Conservation (phyloP, 2,797 vertebrate genomes). For the Leuciscus waleckii region DNA sequence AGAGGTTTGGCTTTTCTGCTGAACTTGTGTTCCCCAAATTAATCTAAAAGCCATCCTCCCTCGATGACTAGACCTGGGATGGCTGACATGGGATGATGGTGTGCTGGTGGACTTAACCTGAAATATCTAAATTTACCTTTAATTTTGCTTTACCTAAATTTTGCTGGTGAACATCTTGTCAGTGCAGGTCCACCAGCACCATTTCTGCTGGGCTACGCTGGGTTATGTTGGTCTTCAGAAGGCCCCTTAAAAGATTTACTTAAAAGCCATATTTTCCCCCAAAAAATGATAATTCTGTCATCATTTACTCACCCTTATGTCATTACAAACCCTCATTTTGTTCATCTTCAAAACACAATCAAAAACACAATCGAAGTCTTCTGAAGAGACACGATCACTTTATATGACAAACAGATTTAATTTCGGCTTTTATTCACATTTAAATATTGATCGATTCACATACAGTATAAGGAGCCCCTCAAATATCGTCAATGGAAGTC, state of each 20-base stretch:
- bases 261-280: background rate
- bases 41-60: background rate
- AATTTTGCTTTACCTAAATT: no score
- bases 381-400: background rate
- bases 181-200: background rate
- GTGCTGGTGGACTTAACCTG: no score
- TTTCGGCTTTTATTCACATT: background rate
- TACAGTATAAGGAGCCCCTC: background rate
- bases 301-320: background rate
- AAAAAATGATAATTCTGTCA: background rate
- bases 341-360: no score
- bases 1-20: conserved; percentile 38
- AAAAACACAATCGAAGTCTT: background rate
- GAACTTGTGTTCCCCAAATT: conserved; percentile 40
- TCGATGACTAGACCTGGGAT: background rate
- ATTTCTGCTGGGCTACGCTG: background rate
- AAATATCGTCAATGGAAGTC: background rate
- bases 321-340: background rate
- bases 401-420: background rate
- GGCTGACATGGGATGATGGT: background rate
- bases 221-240: background rate
- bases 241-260: background rate
- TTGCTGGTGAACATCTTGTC: background rate
- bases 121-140: no score
- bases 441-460: background rate